Evolutionary conservation across 2,797 vertebrate genomes (phyloP).

Genomic region (Danio kyathit): DNA sequence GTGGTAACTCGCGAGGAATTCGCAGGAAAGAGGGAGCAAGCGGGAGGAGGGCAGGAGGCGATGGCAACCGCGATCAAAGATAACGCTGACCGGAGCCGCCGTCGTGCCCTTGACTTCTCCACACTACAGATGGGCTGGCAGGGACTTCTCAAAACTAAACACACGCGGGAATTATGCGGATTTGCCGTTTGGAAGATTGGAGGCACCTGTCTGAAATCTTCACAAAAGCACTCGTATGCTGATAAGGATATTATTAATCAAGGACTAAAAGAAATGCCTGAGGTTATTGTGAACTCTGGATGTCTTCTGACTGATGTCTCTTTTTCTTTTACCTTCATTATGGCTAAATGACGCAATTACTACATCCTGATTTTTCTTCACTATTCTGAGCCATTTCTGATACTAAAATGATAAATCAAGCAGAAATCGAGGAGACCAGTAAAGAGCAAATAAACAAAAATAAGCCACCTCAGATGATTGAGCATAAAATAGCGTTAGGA

Average conservation of each 20-base stretch:
- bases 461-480: background rate
- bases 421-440: background rate
- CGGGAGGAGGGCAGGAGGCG: constrained; percentile 27
- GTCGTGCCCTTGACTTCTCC: constrained; percentile 39
- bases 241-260: constrained; percentile 40
- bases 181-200: constrained; percentile 30
- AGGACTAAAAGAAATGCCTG: constrained; percentile 24
- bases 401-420: background rate
- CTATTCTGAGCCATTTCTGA: background rate
- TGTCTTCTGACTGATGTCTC: constrained; percentile 28
- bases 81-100: constrained; percentile 9
- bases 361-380: background rate
- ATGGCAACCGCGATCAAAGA: constrained; percentile 28
- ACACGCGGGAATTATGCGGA: constrained; percentile 31
- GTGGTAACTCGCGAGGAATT: constrained; percentile 86
- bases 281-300: constrained; percentile 25
- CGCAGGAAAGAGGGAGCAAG: constrained; percentile 41
- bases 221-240: constrained; percentile 26
- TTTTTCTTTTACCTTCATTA: background rate
- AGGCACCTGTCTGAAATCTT: constrained; percentile 48
- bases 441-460: background rate
- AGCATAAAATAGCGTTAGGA: background rate
- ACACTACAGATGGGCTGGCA: constrained; percentile 28
- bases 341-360: background rate
- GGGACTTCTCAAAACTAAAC: constrained; percentile 23